Conservation (phyloP, 2,888 invertebrate genomes). For the Glaucopsyche alexis region DNA sequence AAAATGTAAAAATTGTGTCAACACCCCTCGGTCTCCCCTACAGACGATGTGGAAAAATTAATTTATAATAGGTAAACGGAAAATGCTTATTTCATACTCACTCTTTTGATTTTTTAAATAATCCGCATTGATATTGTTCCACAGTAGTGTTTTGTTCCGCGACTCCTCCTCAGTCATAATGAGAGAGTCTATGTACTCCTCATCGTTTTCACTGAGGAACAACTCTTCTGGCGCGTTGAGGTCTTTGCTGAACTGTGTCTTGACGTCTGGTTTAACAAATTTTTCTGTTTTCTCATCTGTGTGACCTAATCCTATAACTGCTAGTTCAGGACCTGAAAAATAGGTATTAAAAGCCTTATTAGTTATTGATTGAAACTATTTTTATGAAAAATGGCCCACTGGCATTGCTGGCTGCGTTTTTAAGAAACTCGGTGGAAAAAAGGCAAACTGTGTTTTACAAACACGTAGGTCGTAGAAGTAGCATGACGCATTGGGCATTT, state of each 20-base stretch:
- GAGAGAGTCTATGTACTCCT: conserved; percentile 93
- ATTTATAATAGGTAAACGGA: neutral
- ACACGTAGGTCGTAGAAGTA: too few relatives aligned
- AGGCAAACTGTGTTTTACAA: too few relatives aligned
- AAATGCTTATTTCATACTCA: conserved; percentile 50
- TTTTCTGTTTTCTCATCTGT: conserved; percentile 57
- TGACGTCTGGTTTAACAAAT: conserved; percentile 63
- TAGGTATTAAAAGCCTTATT: too few relatives aligned
- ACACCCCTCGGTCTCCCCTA: too few relatives aligned
- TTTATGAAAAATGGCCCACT: conserved; percentile 26
- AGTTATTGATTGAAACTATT: neutral
- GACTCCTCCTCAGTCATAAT: conserved; percentile 88
- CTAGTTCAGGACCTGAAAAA: conserved; percentile 84
- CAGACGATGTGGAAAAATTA: too few relatives aligned
- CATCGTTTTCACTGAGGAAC: conserved; percentile 88
- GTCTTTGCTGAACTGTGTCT: conserved; percentile 52
- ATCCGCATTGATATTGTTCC: conserved; percentile 93
- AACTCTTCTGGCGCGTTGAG: conserved; percentile 77
- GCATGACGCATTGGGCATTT: too few relatives aligned
- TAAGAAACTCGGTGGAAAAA: too few relatives aligned
- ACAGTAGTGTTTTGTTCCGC: conserved; percentile 88
- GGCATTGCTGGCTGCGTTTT: too few relatives aligned
- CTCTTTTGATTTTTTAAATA: conserved; percentile 91
- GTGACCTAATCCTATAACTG: conserved; percentile 86
- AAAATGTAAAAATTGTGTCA: too few relatives aligned